These are phyloP conservation scores for Synaphobranchus kaupii DNA, from an alignment of 2,797 vertebrate species.

Conservation along the genomic window DNA sequence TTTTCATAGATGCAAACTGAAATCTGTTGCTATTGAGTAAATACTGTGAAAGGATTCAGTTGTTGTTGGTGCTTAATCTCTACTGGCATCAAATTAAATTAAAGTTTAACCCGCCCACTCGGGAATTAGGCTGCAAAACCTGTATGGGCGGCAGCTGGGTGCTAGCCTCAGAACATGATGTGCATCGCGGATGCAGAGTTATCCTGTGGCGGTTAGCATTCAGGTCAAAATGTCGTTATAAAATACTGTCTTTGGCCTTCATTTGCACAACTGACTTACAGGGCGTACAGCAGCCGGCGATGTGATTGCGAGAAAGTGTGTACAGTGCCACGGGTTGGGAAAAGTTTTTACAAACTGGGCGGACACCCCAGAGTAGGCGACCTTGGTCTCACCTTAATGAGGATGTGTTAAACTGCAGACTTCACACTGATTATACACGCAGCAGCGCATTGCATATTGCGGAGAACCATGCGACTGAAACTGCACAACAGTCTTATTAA, in stretches of 20 bases:
- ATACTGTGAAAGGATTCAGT: not conserved
- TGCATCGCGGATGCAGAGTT: not conserved
- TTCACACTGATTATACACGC: not conserved
- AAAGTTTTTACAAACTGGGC: not conserved
- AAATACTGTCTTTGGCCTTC: not conserved
- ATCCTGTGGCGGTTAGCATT: not conserved
- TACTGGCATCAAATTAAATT: slow-evolving; percentile 24
- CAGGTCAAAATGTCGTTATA: not conserved
- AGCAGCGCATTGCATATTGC: not conserved
- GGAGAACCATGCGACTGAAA: not conserved
- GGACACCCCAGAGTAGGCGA: slow-evolving; percentile 37
- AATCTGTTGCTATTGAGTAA: not conserved
- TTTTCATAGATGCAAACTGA: not conserved
- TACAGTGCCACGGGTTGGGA: not conserved
- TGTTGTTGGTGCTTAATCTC: slow-evolving; percentile 26
- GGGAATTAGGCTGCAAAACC: slow-evolving; percentile 1
- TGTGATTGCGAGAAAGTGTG: not conserved
- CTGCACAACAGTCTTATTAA: not conserved
- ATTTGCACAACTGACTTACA: no score
- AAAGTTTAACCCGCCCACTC: slow-evolving; percentile 27
- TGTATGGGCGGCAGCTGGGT: slow-evolving; percentile 11
- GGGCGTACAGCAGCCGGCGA: not conserved
- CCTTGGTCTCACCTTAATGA: slow-evolving; percentile 65
- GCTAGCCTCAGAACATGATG: not conserved
- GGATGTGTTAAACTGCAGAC: not conserved